Conservation (phyloP, 1,140 invertebrate genomes). For the Pantala flavescens region DNA sequence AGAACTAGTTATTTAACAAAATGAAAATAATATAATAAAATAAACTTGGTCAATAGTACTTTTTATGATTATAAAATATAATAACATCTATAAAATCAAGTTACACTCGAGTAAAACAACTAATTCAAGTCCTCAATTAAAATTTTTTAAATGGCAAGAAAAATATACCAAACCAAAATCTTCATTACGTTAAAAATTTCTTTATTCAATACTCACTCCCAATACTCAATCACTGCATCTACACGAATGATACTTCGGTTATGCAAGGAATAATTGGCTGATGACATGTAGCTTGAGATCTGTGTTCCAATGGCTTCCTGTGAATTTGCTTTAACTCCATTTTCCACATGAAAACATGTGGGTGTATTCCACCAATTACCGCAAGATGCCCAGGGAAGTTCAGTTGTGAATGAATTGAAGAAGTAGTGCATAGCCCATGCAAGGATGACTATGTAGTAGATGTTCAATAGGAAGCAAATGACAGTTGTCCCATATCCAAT, state of each 20-base stretch:
- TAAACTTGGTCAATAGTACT: too few species aligned
- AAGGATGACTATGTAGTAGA: constrained; percentile 48
- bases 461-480: constrained; percentile 44
- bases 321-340: too few species aligned
- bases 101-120: too few species aligned
- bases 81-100: too few species aligned
- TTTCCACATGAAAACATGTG: constrained; percentile 25
- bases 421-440: constrained; percentile 48
- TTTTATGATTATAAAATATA: too few species aligned
- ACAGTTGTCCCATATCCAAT: constrained; percentile 47
- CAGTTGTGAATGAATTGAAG: constrained; percentile 40
- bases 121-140: too few species aligned
- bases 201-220: constrained; percentile 27
- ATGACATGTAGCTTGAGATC: background rate
- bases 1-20: too few species aligned
- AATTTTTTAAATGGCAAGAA: too few species aligned
- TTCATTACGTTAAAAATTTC: too few species aligned
- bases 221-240: constrained; percentile 30
- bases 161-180: too few species aligned
- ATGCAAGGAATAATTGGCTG: constrained; percentile 11
- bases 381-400: constrained; percentile 47
- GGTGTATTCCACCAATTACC: constrained; percentile 39
- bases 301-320: background rate
- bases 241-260: constrained; percentile 17
- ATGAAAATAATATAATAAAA: too few species aligned